A percentile compares a stretch with the other conserved stretches of the same genome.
Conservation (phyloP, 37 sponge, comb jelly and placozoan genomes). For the Halisarca cf. caerulea region DNA sequence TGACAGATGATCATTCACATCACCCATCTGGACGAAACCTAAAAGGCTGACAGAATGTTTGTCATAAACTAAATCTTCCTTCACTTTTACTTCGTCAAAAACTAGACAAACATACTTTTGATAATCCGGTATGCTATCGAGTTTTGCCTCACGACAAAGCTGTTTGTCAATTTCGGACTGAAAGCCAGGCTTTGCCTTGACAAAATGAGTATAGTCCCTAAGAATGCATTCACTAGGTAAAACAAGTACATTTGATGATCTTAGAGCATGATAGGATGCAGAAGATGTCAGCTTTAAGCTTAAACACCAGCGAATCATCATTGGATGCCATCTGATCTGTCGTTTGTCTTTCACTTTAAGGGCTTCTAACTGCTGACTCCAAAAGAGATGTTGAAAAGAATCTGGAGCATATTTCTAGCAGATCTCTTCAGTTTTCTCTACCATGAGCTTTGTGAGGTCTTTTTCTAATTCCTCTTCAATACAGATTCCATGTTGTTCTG, state of each 20-base stretch:
- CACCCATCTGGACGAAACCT: constrained; percentile 27
- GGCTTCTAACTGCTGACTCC: constrained; percentile 4
- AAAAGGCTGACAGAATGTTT: no score
- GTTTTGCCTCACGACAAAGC: constrained; percentile 34
- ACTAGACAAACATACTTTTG: constrained; percentile 45
- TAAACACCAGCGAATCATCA: constrained; percentile 30
- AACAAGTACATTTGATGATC: neutral
- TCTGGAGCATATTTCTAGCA: no score
- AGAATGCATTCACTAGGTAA: constrained; percentile 30
- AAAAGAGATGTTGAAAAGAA: neutral
- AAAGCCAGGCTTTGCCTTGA: constrained; percentile 40
- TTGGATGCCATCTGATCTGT: constrained; percentile 30
- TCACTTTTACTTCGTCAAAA: no score
- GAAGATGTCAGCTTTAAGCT: constrained; percentile 31
- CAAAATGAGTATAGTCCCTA: constrained; percentile 33
- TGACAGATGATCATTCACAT: constrained; percentile 26
- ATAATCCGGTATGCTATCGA: constrained; percentile 23
- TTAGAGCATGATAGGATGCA: constrained; percentile 9
- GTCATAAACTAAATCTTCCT: no score
- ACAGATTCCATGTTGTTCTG: constrained; percentile 8
- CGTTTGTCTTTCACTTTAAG: neutral
- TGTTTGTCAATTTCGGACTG: constrained; percentile 18
- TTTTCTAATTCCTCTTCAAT: neutral
- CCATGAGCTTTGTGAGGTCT: neutral
- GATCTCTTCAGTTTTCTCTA: constrained; percentile 1